Percentiles rank a stretch among this genome's conserved stretches.
Evolutionary conservation across 2,113 vertebrate genomes (phyloP).

Genomic region (Alectura lathami): DNA sequence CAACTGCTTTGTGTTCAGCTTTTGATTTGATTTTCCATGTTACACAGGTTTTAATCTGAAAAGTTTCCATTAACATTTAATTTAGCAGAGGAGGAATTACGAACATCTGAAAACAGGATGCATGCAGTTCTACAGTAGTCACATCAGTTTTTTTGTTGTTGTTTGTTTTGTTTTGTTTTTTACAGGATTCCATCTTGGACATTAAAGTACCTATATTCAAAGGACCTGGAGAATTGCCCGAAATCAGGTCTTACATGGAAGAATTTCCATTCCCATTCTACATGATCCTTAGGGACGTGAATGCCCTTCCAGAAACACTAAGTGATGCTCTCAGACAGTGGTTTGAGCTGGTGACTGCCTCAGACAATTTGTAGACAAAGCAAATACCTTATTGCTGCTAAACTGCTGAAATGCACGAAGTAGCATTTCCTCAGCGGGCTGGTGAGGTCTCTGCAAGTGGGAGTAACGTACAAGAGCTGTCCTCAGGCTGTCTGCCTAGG

Average conservation of each 20-base stretch:
- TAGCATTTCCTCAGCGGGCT: not conserved
- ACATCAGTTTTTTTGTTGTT: not conserved
- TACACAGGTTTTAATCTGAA: not conserved
- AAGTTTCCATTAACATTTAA: not conserved
- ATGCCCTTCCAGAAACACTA: constrained; percentile 91
- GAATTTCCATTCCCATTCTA: constrained; percentile 99
- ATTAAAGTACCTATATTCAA: constrained; percentile 98
- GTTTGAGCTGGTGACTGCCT: constrained; percentile 94
- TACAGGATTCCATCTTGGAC: constrained; percentile 95
- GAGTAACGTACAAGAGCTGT: not conserved
- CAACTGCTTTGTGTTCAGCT: not conserved
- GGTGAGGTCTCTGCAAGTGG: not conserved
- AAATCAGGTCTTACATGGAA: constrained; percentile 97
- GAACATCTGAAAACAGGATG: not conserved
- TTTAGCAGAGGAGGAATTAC: not conserved
- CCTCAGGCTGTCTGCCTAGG: not conserved
- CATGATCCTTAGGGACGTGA: constrained; percentile 92
- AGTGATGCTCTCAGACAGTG: constrained; percentile 96
- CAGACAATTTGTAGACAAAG: constrained; percentile 62
- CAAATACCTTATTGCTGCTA: not conserved
- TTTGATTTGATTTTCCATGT: not conserved
- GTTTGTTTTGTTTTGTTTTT: not conserved
- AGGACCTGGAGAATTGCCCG: constrained; percentile 89
- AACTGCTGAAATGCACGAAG: not conserved
- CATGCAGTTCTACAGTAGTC: not conserved